Evolutionary conservation across 1,140 invertebrate species (phyloP).

Genomic region (Argopecten irradians): DNA sequence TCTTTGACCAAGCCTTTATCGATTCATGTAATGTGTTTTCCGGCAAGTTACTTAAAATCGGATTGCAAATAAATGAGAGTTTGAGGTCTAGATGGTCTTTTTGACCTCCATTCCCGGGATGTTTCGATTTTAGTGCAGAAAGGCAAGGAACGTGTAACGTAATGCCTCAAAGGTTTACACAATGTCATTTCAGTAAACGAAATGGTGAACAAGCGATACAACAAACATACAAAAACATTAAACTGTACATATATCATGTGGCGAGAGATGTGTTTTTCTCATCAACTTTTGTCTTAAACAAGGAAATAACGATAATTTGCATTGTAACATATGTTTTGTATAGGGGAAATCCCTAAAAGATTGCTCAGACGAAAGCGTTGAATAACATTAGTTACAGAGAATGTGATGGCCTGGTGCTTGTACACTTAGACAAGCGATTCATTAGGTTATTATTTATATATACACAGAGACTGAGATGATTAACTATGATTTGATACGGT

Average conservation of each 20-base stretch:
- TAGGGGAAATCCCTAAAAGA: not conserved
- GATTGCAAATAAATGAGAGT: not conserved
- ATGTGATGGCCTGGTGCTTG: not conserved
- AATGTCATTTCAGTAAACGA: not conserved
- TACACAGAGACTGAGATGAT: no score
- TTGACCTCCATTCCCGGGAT: not conserved
- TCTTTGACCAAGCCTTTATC: not conserved
- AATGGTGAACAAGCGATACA: not conserved
- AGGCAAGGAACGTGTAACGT: not conserved
- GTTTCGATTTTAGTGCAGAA: not conserved
- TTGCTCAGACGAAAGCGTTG: not conserved
- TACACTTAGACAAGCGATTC: not conserved
- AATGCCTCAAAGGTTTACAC: not conserved
- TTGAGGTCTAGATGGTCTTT: not conserved
- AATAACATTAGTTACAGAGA: not conserved
- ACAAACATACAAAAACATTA: not conserved
- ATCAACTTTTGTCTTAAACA: not conserved
- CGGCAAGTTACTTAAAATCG: not conserved
- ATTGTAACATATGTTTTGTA: not conserved
- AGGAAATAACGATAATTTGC: not conserved
- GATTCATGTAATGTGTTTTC: not conserved
- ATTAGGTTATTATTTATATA: no score
- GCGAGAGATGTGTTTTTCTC: not conserved
- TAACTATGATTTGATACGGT: no score
- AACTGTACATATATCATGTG: not conserved